phyloP scores from a whole-genome alignment of 2,797 vertebrate genomes.

The Pristis pectinata region DNA sequence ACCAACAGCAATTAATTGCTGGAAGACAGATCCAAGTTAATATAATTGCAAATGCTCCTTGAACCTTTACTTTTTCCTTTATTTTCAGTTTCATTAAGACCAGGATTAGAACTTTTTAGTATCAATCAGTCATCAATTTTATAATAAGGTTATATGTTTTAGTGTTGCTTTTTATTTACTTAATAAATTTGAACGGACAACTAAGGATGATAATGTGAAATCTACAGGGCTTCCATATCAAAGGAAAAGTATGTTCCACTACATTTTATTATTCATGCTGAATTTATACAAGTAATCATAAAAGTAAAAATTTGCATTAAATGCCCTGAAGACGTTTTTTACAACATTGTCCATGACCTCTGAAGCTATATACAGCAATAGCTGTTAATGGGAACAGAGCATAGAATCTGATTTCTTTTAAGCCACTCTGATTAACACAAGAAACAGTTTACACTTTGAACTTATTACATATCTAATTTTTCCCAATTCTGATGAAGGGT shows the following conservation, averaged over 20 bases:
- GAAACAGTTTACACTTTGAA: background rate
- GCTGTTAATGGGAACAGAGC: background rate
- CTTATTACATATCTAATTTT: too few relatives aligned
- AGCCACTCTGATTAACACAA: background rate
- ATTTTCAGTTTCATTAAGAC: background rate
- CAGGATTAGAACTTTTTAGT: background rate
- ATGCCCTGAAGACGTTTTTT: background rate
- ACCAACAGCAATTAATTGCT: background rate
- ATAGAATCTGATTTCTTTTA: background rate
- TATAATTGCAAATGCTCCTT: background rate
- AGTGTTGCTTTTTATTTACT: background rate
- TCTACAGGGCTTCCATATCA: background rate
- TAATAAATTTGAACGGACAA: constrained; percentile 4
- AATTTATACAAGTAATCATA: background rate
- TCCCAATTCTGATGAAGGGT: too few relatives aligned
- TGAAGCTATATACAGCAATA: background rate
- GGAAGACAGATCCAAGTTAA: background rate
- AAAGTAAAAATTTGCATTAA: constrained; percentile 4
- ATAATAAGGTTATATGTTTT: background rate
- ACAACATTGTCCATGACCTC: background rate
- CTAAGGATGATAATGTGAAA: background rate
- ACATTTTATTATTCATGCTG: background rate
- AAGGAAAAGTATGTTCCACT: too few relatives aligned
- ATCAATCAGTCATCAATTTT: background rate
- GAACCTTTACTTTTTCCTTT: background rate